These are phyloP conservation scores for Perithous albicinctus DNA, from an alignment of 2,888 invertebrate species.

Conservation along the genomic window DNA sequence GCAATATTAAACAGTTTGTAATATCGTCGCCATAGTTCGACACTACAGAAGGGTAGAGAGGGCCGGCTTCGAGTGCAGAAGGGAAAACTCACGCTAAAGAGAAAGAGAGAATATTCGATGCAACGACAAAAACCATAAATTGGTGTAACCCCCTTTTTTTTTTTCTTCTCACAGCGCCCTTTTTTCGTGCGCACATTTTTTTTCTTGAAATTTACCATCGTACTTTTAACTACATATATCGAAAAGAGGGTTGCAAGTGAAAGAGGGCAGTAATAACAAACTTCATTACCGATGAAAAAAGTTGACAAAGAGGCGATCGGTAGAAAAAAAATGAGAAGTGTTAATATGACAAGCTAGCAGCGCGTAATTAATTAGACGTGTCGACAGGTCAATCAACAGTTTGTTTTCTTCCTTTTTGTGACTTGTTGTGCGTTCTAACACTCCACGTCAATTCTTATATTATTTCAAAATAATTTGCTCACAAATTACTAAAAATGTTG, in stretches of 20 bases:
- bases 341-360: background rate
- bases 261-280: constrained; percentile 65
- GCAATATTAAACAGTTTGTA: constrained; percentile 71
- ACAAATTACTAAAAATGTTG: too few species aligned
- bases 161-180: background rate
- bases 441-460: too few species aligned
- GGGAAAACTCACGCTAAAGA: background rate
- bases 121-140: constrained; percentile 59
- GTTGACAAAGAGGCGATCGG: constrained; percentile 48
- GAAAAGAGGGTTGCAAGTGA: constrained; percentile 49
- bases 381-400: background rate
- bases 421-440: too few species aligned
- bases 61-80: background rate
- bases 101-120: constrained; percentile 15
- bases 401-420: too few species aligned
- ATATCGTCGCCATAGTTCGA: constrained; percentile 54
- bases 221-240: background rate
- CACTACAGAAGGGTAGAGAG: background rate
- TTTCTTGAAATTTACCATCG: background rate
- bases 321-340: background rate
- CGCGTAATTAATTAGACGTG: background rate
- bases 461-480: too few species aligned
- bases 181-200: constrained; percentile 3
- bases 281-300: constrained; percentile 54
- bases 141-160: constrained; percentile 19